A percentile compares a stretch with the other conserved stretches of the same genome.
These are phyloP conservation scores for Ardeotis arabs DNA, from an alignment of 2,113 vertebrate species.

Conservation along the genomic window DNA sequence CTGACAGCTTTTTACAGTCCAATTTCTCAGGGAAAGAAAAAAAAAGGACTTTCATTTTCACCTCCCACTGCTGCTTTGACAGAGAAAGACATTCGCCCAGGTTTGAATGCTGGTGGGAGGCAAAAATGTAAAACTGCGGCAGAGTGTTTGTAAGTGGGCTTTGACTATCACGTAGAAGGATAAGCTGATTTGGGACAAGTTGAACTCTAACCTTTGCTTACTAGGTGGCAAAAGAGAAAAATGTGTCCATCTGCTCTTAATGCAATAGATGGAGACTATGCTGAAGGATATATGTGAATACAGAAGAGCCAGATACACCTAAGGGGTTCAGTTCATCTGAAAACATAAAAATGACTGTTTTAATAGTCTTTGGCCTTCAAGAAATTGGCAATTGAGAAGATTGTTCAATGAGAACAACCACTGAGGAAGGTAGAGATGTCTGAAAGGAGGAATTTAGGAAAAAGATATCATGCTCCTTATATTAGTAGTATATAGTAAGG, in stretches of 20 bases:
- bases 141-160: constrained; percentile 68
- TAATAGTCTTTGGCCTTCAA: neutral
- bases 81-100: constrained; percentile 75
- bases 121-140: constrained; percentile 70
- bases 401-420: neutral
- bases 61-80: constrained; percentile 76
- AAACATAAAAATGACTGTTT: neutral
- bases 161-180: constrained; percentile 56
- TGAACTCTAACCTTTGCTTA: constrained; percentile 44
- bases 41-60: constrained; percentile 74
- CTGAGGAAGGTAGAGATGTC: neutral
- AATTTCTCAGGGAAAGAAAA: constrained; percentile 74
- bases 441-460: neutral
- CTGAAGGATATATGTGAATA: neutral
- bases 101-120: constrained; percentile 70
- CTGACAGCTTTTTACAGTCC: constrained; percentile 80
- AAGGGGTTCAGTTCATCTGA: neutral
- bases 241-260: constrained; percentile 18
- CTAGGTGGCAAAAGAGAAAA: constrained; percentile 27
- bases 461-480: neutral
- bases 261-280: neutral
- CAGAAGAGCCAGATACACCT: neutral
- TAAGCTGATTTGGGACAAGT: constrained; percentile 30
- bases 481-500: neutral
- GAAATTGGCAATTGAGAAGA: constrained; percentile 15